Conservation (phyloP, 2,797 vertebrate genomes). For the Chelon auratus region DNA sequence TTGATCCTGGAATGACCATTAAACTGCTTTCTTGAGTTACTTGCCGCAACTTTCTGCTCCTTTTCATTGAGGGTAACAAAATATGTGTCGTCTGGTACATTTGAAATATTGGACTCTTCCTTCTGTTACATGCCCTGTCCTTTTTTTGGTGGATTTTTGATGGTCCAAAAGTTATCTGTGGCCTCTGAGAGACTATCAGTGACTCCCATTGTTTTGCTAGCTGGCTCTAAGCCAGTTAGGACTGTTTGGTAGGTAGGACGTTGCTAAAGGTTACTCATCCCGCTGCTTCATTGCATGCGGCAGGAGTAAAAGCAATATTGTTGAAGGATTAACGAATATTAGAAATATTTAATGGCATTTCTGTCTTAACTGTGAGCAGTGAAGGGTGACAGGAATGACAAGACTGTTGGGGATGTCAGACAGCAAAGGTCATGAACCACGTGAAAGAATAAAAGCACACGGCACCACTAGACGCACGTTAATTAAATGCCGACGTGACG, state of each 20-base stretch:
- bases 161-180: constrained; percentile 42
- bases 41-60: not conserved
- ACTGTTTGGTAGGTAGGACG: constrained; percentile 31
- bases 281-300: constrained; percentile 21
- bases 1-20: constrained; percentile 15
- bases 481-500: constrained; percentile 34
- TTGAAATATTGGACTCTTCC: constrained; percentile 5
- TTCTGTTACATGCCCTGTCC: not conserved
- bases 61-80: not conserved
- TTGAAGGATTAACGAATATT: constrained; percentile 41
- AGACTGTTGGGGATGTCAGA: constrained; percentile 14
- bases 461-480: constrained; percentile 4
- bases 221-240: constrained; percentile 41
- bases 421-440: constrained; percentile 48
- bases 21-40: constrained; percentile 21
- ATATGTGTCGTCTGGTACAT: not conserved
- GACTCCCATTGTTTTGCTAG: constrained; percentile 45
- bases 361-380: constrained; percentile 27
- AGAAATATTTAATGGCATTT: constrained; percentile 43
- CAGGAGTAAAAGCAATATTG: constrained; percentile 14
- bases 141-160: constrained; percentile 39
- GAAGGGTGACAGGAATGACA: constrained; percentile 13
- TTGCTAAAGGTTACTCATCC: constrained; percentile 32
- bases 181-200: constrained; percentile 31
- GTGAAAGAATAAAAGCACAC: constrained; percentile 19